phyloP scores from a whole-genome alignment of 1,140 invertebrate genomes.

The Halictus rubicundus region DNA sequence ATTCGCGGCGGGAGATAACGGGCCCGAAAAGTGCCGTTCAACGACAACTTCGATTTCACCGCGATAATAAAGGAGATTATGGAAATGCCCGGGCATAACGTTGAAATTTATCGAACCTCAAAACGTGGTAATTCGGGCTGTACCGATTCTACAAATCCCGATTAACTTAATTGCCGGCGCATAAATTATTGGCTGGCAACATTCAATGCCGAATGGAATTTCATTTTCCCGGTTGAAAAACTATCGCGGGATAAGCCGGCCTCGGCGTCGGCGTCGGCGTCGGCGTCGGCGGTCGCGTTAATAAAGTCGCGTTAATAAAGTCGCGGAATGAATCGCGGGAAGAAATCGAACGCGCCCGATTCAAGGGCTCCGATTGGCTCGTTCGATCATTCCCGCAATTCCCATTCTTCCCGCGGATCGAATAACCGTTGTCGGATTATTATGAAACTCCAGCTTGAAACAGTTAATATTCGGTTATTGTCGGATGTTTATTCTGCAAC shows the following conservation, averaged over 20 bases:
- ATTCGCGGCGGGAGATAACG: slow-evolving; percentile 27
- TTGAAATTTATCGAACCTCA: slow-evolving; percentile 45
- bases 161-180: slow-evolving; percentile 40
- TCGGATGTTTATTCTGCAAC: background rate
- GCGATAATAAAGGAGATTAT: slow-evolving; percentile 51
- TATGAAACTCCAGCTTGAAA: background rate
- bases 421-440: background rate
- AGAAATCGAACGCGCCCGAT: background rate
- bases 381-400: background rate
- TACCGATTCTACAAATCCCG: slow-evolving; percentile 46
- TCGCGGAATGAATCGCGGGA: background rate
- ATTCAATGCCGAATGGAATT: slow-evolving; percentile 22
- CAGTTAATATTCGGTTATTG: background rate
- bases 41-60: slow-evolving; percentile 47
- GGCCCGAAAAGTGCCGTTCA: slow-evolving; percentile 45
- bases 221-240: slow-evolving; percentile 13
- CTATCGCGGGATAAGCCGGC: background rate
- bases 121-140: slow-evolving; percentile 48
- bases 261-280: no score
- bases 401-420: background rate
- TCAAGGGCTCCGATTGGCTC: background rate
- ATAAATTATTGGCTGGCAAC: slow-evolving; percentile 29
- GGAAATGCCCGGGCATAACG: slow-evolving; percentile 37
- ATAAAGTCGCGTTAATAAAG: background rate
- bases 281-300: background rate